These are phyloP conservation scores for Mya arenaria DNA, from an alignment of 1,140 invertebrate species.

Conservation along the genomic window DNA sequence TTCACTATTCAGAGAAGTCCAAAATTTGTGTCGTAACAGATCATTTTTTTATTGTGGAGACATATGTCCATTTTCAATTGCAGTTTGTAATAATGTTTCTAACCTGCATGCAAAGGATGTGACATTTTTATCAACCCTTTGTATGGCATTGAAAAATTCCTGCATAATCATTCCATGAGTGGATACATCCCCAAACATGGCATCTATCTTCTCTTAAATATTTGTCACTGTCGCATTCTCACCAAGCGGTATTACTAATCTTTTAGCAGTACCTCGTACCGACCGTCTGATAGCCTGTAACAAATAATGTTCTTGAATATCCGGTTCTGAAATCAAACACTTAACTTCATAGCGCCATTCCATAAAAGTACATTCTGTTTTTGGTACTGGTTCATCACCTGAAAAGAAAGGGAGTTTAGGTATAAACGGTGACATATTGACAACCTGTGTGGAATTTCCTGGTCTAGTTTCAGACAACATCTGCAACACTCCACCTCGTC, in stretches of 20 bases:
- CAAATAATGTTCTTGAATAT: neutral
- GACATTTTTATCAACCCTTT: neutral
- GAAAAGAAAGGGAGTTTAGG: slow-evolving; percentile 8
- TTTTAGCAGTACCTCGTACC: neutral
- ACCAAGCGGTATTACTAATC: neutral
- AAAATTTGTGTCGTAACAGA: slow-evolving; percentile 28
- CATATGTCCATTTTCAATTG: neutral
- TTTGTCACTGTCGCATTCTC: slow-evolving; percentile 1
- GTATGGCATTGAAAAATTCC: slow-evolving; percentile 8
- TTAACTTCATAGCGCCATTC: slow-evolving; percentile 2
- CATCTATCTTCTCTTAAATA: slow-evolving; percentile 4
- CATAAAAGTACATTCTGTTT: neutral
- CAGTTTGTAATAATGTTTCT: slow-evolving; percentile 2
- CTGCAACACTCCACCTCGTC: too few relatives aligned
- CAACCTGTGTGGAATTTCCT: too few relatives aligned
- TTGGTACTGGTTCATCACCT: slow-evolving; percentile 4
- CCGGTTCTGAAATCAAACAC: neutral
- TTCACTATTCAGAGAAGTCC: slow-evolving; percentile 14
- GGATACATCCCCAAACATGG: slow-evolving; percentile 24
- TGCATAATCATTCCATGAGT: slow-evolving; percentile 34
- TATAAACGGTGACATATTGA: too few relatives aligned
- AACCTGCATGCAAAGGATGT: slow-evolving; percentile 17
- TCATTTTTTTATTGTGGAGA: neutral
- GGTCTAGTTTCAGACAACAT: too few relatives aligned
- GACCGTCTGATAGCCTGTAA: slow-evolving; percentile 1